Conservation (phyloP, 2,113 vertebrate genomes). For the Ceyx melanurus region DNA sequence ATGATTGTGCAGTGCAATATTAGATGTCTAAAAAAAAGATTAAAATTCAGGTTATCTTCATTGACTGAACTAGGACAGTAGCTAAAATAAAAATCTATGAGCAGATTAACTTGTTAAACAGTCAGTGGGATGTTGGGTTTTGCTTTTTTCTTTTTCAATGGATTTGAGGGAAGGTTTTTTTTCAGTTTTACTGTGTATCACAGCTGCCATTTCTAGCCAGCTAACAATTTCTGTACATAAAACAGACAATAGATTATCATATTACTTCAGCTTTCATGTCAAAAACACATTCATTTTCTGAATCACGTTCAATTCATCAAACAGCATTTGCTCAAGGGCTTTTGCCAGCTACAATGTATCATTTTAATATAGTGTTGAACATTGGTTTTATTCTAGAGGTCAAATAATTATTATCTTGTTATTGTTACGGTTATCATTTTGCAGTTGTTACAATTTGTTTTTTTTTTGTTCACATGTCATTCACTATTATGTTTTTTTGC, state of each 20-base stretch:
- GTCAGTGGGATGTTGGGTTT: neutral
- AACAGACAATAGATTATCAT: conserved; percentile 53
- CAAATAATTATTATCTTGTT: conserved; percentile 52
- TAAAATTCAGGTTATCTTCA: conserved; percentile 76
- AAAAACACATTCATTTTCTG: conserved; percentile 66
- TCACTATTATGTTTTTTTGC: neutral
- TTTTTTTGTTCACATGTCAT: neutral
- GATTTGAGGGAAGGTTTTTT: neutral
- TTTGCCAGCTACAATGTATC: conserved; percentile 49
- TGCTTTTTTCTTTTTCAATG: neutral
- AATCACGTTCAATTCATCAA: conserved; percentile 61
- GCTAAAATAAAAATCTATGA: conserved; percentile 72
- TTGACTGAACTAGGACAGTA: conserved; percentile 67
- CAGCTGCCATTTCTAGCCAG: conserved; percentile 46
- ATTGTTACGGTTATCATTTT: conserved; percentile 36
- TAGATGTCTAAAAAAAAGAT: conserved; percentile 72
- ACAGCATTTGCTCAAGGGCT: conserved; percentile 52
- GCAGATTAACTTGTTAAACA: conserved; percentile 69
- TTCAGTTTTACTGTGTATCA: conserved; percentile 25
- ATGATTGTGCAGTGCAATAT: conserved; percentile 60
- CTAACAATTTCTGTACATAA: conserved; percentile 61
- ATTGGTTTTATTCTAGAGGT: conserved; percentile 33
- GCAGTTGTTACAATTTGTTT: neutral
- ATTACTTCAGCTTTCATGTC: conserved; percentile 57
- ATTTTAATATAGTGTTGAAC: conserved; percentile 49